Percentiles rank a stretch among this genome's conserved stretches.
Conservation (phyloP, 2,797 vertebrate species). For the Molossus alvarezi region DNA sequence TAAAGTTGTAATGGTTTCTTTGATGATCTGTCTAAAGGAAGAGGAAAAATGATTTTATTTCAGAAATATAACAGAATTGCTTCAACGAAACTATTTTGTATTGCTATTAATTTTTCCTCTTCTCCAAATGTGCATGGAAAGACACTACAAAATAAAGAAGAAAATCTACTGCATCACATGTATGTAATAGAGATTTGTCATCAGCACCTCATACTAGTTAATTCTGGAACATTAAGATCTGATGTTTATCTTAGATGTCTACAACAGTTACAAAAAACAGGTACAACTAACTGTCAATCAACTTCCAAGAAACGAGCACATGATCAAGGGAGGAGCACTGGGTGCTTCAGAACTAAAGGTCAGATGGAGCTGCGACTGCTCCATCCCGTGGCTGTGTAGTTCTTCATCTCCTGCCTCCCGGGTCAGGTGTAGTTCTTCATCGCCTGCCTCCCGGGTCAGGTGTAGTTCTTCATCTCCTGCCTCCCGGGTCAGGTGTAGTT, state of each 20-base stretch:
- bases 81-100: neutral
- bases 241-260: neutral
- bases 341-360: neutral
- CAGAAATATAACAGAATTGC: neutral
- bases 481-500: neutral
- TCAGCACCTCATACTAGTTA: neutral
- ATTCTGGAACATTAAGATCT: neutral
- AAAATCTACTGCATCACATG: neutral
- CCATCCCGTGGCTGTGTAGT: neutral
- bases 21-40: neutral
- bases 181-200: neutral
- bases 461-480: too few relatives aligned
- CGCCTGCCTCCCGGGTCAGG: neutral
- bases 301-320: neutral
- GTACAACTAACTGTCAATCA: neutral
- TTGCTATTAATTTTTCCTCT: neutral
- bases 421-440: too few relatives aligned
- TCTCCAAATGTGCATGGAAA: neutral
- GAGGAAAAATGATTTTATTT: neutral
- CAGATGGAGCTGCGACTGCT: neutral
- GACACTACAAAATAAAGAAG: neutral
- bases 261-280: neutral
- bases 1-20: neutral
- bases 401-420: neutral
- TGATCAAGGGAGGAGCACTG: accelerated